These are phyloP conservation scores for Hylaeus volcanicus DNA, from an alignment of 1,140 invertebrate genomes.

Conservation along the genomic window DNA sequence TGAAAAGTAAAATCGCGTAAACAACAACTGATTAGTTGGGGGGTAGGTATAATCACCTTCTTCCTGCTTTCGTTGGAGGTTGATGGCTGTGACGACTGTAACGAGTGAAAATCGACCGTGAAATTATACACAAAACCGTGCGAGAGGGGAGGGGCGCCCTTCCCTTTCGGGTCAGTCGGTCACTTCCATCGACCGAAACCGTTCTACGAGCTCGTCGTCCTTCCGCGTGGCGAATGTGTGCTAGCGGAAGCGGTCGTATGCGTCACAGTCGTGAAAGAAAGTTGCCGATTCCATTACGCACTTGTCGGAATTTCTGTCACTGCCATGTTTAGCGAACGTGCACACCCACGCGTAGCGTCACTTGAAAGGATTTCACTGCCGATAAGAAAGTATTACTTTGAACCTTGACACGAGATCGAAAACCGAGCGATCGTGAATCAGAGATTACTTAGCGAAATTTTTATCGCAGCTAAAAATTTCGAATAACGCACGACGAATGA, in stretches of 20 bases:
- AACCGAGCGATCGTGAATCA: too few relatives aligned
- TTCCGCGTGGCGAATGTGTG: constrained; percentile 60
- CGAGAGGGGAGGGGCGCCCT: not conserved
- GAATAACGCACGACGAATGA: too few relatives aligned
- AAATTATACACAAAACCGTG: constrained; percentile 39
- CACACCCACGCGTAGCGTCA: constrained; percentile 29
- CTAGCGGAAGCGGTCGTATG: constrained; percentile 66
- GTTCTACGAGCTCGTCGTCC: constrained; percentile 32
- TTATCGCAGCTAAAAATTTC: too few relatives aligned
- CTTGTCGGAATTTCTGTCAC: constrained; percentile 53
- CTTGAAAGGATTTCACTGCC: constrained; percentile 29
- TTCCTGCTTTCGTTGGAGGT: constrained; percentile 1
- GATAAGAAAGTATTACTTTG: constrained; percentile 34
- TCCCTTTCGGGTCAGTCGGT: constrained; percentile 64
- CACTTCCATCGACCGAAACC: constrained; percentile 49
- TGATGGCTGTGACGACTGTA: constrained; percentile 26
- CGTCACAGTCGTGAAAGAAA: constrained; percentile 67
- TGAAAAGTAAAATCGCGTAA: too few relatives aligned
- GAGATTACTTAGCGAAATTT: too few relatives aligned
- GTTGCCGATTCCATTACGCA: constrained; percentile 54
- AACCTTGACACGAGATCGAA: not conserved
- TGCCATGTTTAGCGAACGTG: not conserved
- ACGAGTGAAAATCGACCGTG: constrained; percentile 54
- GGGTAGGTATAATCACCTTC: constrained; percentile 45
- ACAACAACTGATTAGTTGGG: too few relatives aligned